A percentile compares a stretch with the other conserved stretches of the same genome.
Conservation (phyloP, 2,888 invertebrate species). For the Ariolimax columbianus region DNA sequence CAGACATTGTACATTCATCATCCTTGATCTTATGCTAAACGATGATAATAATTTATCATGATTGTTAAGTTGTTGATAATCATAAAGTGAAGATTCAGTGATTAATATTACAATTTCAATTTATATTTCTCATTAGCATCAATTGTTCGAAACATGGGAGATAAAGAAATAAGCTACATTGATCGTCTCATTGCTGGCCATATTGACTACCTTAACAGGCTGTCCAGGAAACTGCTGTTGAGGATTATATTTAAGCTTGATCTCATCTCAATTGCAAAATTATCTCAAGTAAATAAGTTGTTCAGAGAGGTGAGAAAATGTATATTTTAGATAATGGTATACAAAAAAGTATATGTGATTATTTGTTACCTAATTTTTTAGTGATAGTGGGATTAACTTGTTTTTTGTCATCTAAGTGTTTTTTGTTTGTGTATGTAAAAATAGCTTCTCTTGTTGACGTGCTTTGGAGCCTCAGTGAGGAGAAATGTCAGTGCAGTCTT, state of each 20-base stretch:
- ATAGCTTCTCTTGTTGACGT: too few relatives aligned
- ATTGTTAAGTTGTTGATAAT: too few relatives aligned
- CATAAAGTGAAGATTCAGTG: too few relatives aligned
- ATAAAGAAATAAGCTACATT: constrained; percentile 67
- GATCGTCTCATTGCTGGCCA: constrained; percentile 66
- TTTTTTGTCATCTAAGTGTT: too few relatives aligned
- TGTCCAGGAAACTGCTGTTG: constrained; percentile 67
- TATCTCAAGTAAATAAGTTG: constrained; percentile 67
- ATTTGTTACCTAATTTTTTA: too few relatives aligned
- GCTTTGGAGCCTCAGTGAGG: too few relatives aligned
- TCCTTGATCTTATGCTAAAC: background rate
- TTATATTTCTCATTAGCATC: constrained; percentile 65
- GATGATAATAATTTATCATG: too few relatives aligned
- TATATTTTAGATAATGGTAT: background rate
- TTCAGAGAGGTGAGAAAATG: constrained; percentile 71
- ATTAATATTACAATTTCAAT: background rate
- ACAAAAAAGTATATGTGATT: too few relatives aligned
- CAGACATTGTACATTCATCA: background rate
- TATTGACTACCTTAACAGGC: constrained; percentile 72
- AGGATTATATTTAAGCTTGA: constrained; percentile 70
- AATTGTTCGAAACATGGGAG: constrained; percentile 71
- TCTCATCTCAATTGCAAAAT: constrained; percentile 73
- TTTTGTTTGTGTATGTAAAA: too few relatives aligned
- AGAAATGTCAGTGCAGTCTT: too few relatives aligned
- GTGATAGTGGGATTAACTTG: too few relatives aligned